Conservation (phyloP, 1,140 invertebrate species). For the Lerema accius region DNA sequence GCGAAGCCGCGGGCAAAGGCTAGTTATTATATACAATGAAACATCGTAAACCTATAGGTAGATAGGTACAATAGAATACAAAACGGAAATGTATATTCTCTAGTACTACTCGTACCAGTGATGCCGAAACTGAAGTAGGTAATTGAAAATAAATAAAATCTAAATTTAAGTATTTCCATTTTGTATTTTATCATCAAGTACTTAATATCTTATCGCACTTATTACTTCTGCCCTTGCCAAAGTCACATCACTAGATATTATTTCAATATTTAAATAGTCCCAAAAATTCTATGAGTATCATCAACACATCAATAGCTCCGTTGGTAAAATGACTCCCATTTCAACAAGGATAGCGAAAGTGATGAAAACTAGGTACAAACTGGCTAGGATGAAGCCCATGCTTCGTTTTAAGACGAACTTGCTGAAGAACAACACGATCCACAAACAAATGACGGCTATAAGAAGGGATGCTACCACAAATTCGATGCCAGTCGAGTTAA, state of each 20-base stretch:
- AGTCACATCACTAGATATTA: slow-evolving; percentile 15
- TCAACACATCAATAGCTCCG: slow-evolving; percentile 46
- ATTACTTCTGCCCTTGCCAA: slow-evolving; percentile 9
- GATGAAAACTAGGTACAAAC: slow-evolving; percentile 86
- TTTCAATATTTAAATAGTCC: no score
- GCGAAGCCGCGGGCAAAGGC: no score
- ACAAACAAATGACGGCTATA: slow-evolving; percentile 84
- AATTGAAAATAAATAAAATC: no score
- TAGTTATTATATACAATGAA: no score
- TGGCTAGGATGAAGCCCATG: slow-evolving; percentile 83
- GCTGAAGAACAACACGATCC: slow-evolving; percentile 81
- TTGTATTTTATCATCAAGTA: no score
- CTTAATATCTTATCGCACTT: slow-evolving; percentile 28
- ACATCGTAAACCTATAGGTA: no score
- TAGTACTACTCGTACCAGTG: no score
- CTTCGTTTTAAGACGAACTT: slow-evolving; percentile 84
- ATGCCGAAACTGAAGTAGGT: no score
- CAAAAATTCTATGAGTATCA: no score
- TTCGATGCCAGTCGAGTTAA: slow-evolving; percentile 84
- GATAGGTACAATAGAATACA: no score
- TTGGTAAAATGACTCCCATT: slow-evolving; percentile 54
- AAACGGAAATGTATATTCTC: no score
- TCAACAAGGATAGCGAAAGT: slow-evolving; percentile 82
- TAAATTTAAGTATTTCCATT: no score
- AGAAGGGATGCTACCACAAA: slow-evolving; percentile 87